Conservation (phyloP, 2,888 invertebrate genomes). For the Malachius bipustulatus region DNA sequence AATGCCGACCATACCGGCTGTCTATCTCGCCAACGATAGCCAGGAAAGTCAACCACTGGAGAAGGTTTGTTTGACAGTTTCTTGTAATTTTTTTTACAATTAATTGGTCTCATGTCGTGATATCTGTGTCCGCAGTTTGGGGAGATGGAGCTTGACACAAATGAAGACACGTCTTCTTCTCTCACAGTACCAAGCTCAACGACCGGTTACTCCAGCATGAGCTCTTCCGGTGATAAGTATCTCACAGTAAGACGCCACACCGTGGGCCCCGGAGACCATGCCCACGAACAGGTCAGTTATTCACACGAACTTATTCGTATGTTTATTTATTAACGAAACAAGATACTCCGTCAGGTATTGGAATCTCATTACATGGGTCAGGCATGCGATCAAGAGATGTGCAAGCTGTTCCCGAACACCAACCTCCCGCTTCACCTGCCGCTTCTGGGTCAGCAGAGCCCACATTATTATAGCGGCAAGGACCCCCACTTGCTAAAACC, state of each 20-base stretch:
- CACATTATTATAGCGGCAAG: conserved; percentile 76
- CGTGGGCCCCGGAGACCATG: conserved; percentile 83
- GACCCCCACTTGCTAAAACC: conserved; percentile 90
- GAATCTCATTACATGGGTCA: conserved; percentile 40
- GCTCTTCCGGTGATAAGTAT: conserved; percentile 35
- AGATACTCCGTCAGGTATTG: no score
- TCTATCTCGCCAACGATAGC: conserved; percentile 38
- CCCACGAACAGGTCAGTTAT: conserved; percentile 59
- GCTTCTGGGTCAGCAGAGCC: conserved; percentile 69
- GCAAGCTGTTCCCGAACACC: conserved; percentile 55
- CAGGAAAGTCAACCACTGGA: conserved; percentile 45
- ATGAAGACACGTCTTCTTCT: conserved; percentile 30
- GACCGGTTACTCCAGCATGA: conserved; percentile 27
- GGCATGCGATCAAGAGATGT: conserved; percentile 22
- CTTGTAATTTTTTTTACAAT: no score
- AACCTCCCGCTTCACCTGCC: conserved; percentile 79
- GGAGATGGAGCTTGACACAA: conserved; percentile 40
- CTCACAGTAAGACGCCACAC: conserved; percentile 74
- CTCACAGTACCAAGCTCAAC: conserved; percentile 28
- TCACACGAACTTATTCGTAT: no score
- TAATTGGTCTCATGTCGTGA: not conserved
- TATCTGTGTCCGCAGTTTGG: conserved; percentile 36
- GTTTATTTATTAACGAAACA: no score
- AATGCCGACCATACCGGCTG: conserved; percentile 43
- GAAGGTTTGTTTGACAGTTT: no score